Conservation (phyloP, 2,888 invertebrate genomes). For the Macaria notata region DNA sequence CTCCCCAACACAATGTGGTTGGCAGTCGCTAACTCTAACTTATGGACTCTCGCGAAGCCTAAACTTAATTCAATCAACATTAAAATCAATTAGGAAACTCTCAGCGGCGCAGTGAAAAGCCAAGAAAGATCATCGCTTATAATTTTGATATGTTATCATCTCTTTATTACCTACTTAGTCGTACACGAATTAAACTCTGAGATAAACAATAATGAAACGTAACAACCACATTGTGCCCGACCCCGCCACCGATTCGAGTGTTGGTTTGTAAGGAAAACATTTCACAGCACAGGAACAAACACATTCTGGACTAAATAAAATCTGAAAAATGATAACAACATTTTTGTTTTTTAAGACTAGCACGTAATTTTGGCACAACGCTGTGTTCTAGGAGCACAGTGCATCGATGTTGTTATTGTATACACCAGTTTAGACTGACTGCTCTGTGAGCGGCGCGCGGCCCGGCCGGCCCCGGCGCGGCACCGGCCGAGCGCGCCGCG, state of each 20-base stretch:
- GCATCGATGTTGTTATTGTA: slow-evolving; percentile 75
- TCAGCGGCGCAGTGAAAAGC: slow-evolving; percentile 17
- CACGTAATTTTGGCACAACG: slow-evolving; percentile 81
- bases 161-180: slow-evolving; percentile 31
- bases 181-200: slow-evolving; percentile 30
- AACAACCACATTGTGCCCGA: slow-evolving; percentile 59
- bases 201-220: slow-evolving; percentile 42
- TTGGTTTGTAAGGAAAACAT: slow-evolving; percentile 73
- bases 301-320: slow-evolving; percentile 82
- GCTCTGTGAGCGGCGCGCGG: slow-evolving; percentile 53
- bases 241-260: slow-evolving; percentile 57
- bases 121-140: slow-evolving; percentile 19
- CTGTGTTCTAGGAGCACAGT: slow-evolving; percentile 68
- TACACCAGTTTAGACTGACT: slow-evolving; percentile 52
- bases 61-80: slow-evolving; percentile 23
- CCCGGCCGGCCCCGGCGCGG: slow-evolving; percentile 19
- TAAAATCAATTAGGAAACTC: slow-evolving; percentile 8
- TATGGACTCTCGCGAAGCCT: slow-evolving; percentile 23
- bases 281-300: slow-evolving; percentile 81
- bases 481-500: slow-evolving; percentile 18
- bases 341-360: slow-evolving; percentile 70
- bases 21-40: slow-evolving; percentile 28
- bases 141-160: slow-evolving; percentile 35
- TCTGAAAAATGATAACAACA: slow-evolving; percentile 80
- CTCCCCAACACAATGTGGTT: slow-evolving; percentile 34